Conservation (phyloP, 2,888 invertebrate genomes). For the Gnatocerus cornutus region DNA sequence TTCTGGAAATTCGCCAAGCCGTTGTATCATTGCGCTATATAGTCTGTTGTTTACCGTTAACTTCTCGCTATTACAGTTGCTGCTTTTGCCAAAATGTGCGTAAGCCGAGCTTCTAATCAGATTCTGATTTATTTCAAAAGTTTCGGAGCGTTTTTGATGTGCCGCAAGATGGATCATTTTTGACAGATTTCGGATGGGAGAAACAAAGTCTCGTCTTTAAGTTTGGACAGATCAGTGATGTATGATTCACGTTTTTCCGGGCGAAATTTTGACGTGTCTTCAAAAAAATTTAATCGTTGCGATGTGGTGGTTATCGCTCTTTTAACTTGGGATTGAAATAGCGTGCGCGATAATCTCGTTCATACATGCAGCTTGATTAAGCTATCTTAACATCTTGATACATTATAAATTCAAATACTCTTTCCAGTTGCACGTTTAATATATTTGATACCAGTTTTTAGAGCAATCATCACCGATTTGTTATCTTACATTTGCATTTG, state of each 20-base stretch:
- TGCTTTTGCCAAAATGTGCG: constrained; percentile 38
- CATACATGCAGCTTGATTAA: constrained; percentile 47
- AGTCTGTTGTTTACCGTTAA: constrained; percentile 45
- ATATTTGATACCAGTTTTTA: constrained; percentile 41
- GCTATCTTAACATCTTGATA: constrained; percentile 47
- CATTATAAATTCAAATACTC: constrained; percentile 50
- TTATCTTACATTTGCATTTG: constrained; percentile 36
- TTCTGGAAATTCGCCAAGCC: constrained; percentile 45
- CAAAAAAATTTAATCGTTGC: neutral
- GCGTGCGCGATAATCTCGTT: constrained; percentile 47
- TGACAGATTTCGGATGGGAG: constrained; percentile 15
- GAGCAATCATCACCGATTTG: constrained; percentile 33
- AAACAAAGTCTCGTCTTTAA: neutral
- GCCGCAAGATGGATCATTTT: constrained; percentile 7
- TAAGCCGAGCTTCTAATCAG: constrained; percentile 22
- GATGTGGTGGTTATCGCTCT: constrained; percentile 34
- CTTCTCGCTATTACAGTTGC: constrained; percentile 41
- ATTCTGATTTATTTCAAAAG: constrained; percentile 30
- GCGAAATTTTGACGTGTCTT: too few species aligned
- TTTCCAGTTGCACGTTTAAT: constrained; percentile 46
- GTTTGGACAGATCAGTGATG: too few species aligned
- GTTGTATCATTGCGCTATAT: constrained; percentile 45
- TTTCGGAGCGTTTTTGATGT: neutral
- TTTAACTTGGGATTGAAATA: constrained; percentile 44
- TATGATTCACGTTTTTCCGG: too few species aligned